Conservation (phyloP, 2,888 invertebrate species). For the Microdon myrmicae region DNA sequence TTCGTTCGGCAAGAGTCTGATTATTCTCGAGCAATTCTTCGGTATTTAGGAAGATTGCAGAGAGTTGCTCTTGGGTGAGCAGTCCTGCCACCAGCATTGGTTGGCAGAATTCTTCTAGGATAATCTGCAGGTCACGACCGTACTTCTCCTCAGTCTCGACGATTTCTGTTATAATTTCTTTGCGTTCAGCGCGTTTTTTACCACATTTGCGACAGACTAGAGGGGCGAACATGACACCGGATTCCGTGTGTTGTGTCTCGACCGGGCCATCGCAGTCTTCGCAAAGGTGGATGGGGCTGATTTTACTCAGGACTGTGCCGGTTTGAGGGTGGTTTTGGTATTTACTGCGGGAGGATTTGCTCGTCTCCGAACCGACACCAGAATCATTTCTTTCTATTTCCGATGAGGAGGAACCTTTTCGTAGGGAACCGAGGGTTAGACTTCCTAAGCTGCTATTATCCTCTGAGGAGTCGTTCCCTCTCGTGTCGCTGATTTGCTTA, state of each 20-base stretch:
- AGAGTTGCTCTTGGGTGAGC: slow-evolving; percentile 88
- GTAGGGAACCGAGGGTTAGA: slow-evolving; percentile 56
- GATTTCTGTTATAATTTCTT: slow-evolving; percentile 94
- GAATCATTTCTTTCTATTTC: slow-evolving; percentile 93
- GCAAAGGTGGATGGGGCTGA: slow-evolving; percentile 76
- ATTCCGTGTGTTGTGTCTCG: slow-evolving; percentile 79
- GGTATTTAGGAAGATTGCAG: slow-evolving; percentile 91
- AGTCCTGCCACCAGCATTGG: slow-evolving; percentile 94
- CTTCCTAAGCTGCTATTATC: slow-evolving; percentile 76
- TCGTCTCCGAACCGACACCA: slow-evolving; percentile 91
- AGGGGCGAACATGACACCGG: slow-evolving; percentile 79
- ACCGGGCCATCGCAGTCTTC: slow-evolving; percentile 88
- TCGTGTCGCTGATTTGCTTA: slow-evolving; percentile 68
- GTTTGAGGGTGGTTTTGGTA: slow-evolving; percentile 71
- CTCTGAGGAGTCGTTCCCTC: slow-evolving; percentile 85
- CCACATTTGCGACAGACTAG: slow-evolving; percentile 88
- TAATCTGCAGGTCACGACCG: slow-evolving; percentile 90
- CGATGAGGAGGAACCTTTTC: slow-evolving; percentile 68
- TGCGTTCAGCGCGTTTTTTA: slow-evolving; percentile 87
- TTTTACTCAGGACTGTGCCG: slow-evolving; percentile 68
- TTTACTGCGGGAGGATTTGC: slow-evolving; percentile 84
- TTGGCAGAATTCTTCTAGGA: slow-evolving; percentile 91
- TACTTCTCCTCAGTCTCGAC: slow-evolving; percentile 97
- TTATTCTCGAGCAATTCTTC: slow-evolving; percentile 91
- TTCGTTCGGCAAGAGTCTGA: slow-evolving; percentile 83